A percentile compares a stretch with the other conserved stretches of the same genome.
phyloP scores from a whole-genome alignment of 2,888 invertebrate genomes.

The Tridacna crocea region DNA sequence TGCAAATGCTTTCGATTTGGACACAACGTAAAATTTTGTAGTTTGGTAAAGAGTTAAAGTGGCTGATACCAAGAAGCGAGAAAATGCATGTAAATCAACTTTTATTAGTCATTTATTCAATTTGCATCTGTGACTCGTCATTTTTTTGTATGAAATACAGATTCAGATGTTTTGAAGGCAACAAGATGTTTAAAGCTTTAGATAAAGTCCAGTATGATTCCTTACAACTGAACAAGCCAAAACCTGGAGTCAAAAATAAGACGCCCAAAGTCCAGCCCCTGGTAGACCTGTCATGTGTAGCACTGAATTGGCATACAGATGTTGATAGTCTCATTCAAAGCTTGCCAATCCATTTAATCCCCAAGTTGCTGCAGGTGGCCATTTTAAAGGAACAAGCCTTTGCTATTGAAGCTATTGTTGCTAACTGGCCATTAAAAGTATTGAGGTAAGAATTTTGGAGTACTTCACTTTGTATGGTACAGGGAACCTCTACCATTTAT shows the following conservation, averaged over 20 bases:
- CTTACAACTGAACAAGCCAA: slow-evolving; percentile 61
- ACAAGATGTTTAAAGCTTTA: slow-evolving; percentile 71
- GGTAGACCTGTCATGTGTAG: slow-evolving; percentile 62
- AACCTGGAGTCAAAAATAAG: slow-evolving; percentile 32
- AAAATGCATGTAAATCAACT: no score
- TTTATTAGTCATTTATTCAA: no score
- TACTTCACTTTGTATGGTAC: no score
- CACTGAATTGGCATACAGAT: slow-evolving; percentile 54
- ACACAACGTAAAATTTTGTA: no score
- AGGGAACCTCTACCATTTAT: no score
- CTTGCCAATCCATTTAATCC: slow-evolving; percentile 68
- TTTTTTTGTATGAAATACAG: no score
- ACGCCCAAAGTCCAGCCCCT: slow-evolving; percentile 54
- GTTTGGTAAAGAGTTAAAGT: no score
- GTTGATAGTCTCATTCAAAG: slow-evolving; percentile 30
- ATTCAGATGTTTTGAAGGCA: no score
- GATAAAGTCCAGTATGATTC: slow-evolving; percentile 70
- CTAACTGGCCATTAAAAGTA: slow-evolving; percentile 73
- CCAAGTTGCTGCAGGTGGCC: slow-evolving; percentile 67
- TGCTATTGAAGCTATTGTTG: slow-evolving; percentile 70
- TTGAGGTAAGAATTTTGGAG: slow-evolving; percentile 64
- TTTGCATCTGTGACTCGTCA: no score
- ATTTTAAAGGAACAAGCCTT: slow-evolving; percentile 59
- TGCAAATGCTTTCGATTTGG: no score
- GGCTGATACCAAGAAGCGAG: no score